Evolutionary conservation across 2,113 vertebrate genomes (phyloP).

Genomic region (Heterochromis multidens): DNA sequence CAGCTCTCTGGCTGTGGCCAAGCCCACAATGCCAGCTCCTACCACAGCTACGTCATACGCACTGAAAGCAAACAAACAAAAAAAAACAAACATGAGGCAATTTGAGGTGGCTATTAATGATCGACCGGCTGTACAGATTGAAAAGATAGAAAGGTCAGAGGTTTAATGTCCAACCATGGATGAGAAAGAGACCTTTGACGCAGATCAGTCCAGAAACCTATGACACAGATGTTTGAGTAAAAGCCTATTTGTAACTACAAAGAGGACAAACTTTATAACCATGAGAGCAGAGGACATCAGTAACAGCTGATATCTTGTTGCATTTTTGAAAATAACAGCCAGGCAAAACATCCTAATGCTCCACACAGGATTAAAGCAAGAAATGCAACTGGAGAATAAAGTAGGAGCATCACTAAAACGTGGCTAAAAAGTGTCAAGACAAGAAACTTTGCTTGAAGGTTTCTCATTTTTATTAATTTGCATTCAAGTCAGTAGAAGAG

Average conservation of each 20-base stretch:
- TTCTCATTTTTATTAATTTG: not conserved
- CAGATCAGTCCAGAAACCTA: not conserved
- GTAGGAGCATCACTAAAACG: not conserved
- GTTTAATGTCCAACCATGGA: conserved; percentile 28
- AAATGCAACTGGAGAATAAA: not conserved
- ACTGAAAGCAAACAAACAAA: conserved; percentile 45
- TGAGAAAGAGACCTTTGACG: conserved; percentile 22
- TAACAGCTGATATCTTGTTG: no score
- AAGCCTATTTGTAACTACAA: not conserved
- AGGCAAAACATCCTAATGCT: not conserved
- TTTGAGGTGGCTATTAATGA: not conserved
- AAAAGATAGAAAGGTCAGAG: not conserved
- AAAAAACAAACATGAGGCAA: not conserved
- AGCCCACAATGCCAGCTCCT: conserved; percentile 90
- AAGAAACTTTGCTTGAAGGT: not conserved
- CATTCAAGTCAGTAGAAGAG: not conserved
- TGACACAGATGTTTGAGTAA: not conserved
- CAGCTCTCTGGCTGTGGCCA: conserved; percentile 88
- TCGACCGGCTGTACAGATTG: not conserved
- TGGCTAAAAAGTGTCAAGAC: not conserved
- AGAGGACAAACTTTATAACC: not conserved
- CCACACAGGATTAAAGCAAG: not conserved
- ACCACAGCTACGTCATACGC: conserved; percentile 83
- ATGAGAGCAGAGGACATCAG: no score
- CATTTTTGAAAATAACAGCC: not conserved